Percentiles rank a stretch among this genome's conserved stretches.
These are phyloP conservation scores for Drosophila borborema DNA, from an alignment of 2,888 invertebrate species.

Conservation along the genomic window DNA sequence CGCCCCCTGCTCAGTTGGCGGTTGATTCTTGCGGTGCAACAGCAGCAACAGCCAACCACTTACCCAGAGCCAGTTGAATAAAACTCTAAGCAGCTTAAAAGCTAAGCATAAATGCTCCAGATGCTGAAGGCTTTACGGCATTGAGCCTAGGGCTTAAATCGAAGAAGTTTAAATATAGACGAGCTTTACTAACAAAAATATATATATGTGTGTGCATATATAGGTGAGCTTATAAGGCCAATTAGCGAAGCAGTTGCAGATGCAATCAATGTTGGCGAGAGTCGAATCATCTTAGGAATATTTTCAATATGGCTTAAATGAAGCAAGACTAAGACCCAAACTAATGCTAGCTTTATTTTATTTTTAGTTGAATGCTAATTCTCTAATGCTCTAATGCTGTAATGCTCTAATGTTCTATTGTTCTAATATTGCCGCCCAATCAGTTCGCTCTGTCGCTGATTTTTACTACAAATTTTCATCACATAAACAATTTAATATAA, in stretches of 20 bases:
- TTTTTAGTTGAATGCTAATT: too few relatives aligned
- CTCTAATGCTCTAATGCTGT: too few relatives aligned
- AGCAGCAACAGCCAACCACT: slow-evolving; percentile 28
- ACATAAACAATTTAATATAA: not conserved
- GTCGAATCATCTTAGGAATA: not conserved
- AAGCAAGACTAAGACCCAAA: not conserved
- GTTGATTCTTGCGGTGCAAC: slow-evolving; percentile 54
- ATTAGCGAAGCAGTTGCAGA: not conserved
- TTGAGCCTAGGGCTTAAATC: slow-evolving; percentile 24
- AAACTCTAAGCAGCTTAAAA: slow-evolving; percentile 54
- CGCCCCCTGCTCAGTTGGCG: slow-evolving; percentile 28
- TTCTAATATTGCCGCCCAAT: too few relatives aligned
- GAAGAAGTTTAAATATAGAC: slow-evolving; percentile 5
- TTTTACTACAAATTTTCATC: not conserved
- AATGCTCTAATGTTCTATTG: too few relatives aligned
- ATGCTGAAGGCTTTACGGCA: slow-evolving; percentile 32
- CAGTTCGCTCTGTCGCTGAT: too few relatives aligned
- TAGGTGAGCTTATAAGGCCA: not conserved
- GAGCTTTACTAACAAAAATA: slow-evolving; percentile 1
- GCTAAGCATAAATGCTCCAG: slow-evolving; percentile 43
- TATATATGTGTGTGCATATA: not conserved
- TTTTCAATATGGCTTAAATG: not conserved
- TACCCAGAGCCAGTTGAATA: slow-evolving; percentile 9
- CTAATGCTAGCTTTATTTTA: too few relatives aligned
- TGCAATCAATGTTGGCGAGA: not conserved